Evolutionary conservation across 2,113 vertebrate species (phyloP), one percentile per base, ranked within the genome.

Genomic region (Sinocyclocheilus rhinocerous): DNA sequence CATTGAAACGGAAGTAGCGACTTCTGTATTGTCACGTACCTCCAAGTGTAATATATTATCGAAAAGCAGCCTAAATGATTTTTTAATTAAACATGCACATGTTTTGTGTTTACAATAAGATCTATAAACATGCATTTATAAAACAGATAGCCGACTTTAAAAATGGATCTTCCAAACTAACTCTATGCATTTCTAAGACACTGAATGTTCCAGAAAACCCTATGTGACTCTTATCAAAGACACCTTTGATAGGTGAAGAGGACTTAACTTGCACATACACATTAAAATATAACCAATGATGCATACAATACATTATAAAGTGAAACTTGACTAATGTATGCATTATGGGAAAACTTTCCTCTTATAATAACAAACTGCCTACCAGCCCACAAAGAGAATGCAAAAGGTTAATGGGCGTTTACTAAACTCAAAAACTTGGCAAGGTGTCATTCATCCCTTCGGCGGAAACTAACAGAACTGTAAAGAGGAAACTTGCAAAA

Each of bases 401-500:
- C 36, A 18, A 77, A 33, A 36, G 4, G 9, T 78, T 78, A 78
- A 59, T 22, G 29, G 76, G 76, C 10, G 29, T 55, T 52, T 33
- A 33, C 48, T 20, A 7, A 76, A 9, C 15, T 18, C 6, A 22
- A 11, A 57, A 57, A 42, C 20, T 45, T 22, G 29, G 18, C 52
- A 59, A 42, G 26, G 52, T 79, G 18, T 79, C 52, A 79, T 8
- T 59, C 20, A 55, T 45, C 50, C 33, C 11, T 63, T 61, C 4
- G 77, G 33, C 4, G 13, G 55, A 24, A 79, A 61, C 52, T 61
- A 80, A 63, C 57, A 42, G 22, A 80, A 42, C 55, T 42, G 36
- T 80, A 12, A 36, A 33, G 76, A 80, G 33, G 77, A 63, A 80
- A 63, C 5, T 61, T 80, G 13, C 12, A 22, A 45, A 63, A 80